phyloP scores from a whole-genome alignment of 1,140 invertebrate genomes.

The Rhysida immarginata region DNA sequence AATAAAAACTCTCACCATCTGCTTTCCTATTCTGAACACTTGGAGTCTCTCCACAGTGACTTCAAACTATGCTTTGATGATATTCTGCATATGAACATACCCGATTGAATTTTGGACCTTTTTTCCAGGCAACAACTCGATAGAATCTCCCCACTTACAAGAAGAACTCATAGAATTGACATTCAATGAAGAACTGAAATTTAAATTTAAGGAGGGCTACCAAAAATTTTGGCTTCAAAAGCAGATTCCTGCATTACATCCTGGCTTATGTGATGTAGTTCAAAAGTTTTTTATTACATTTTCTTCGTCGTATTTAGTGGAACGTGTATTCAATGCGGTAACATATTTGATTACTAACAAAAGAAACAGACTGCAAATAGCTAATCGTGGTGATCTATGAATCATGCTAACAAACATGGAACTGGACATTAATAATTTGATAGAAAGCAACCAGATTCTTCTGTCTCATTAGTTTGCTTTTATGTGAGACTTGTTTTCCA shows the following conservation, averaged over 20 bases:
- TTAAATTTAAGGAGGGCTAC: constrained; percentile 14
- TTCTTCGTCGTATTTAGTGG: constrained; percentile 14
- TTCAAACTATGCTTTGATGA: background rate
- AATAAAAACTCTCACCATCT: too few species aligned
- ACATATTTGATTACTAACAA: too few species aligned
- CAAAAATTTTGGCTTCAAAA: constrained; percentile 15
- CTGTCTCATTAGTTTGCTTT: too few species aligned
- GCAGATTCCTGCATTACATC: constrained; percentile 9
- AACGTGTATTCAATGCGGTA: constrained; percentile 15
- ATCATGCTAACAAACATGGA: too few species aligned
- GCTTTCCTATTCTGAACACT: background rate
- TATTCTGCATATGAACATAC: background rate
- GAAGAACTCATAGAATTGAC: constrained; percentile 8
- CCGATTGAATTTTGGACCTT: background rate
- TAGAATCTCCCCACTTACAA: background rate
- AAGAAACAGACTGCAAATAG: too few species aligned
- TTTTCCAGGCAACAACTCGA: background rate
- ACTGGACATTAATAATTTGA: too few species aligned
- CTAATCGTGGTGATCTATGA: too few species aligned
- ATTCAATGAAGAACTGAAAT: constrained; percentile 11
- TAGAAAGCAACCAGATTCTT: too few species aligned
- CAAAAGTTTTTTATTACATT: constrained; percentile 15
- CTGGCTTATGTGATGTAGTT: constrained; percentile 10
- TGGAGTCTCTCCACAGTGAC: background rate
- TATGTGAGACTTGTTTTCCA: too few species aligned